Evolutionary conservation across 2,113 vertebrate genomes (phyloP).

Genomic region (Machaerirhynchus nigripectus): DNA sequence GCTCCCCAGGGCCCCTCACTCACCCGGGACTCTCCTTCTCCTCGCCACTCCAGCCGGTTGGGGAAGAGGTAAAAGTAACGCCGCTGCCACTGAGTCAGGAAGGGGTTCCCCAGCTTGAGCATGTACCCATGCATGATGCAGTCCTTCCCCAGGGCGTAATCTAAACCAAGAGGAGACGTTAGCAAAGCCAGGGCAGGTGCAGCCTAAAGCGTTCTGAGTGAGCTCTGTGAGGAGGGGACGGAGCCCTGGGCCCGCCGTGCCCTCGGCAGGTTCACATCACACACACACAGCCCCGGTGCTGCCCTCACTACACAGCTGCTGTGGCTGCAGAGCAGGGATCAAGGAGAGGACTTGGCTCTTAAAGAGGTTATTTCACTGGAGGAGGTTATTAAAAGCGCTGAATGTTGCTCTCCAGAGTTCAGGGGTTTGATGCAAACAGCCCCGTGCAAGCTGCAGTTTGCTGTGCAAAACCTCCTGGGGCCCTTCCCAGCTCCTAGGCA

Average conservation of each 20-base stretch:
- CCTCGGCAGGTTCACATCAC: accelerated
- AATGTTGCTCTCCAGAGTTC: background rate
- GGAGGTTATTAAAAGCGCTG: background rate
- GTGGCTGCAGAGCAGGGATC: background rate
- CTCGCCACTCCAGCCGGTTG: slow-evolving; percentile 95
- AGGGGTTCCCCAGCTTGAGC: slow-evolving; percentile 95
- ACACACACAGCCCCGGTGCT: background rate
- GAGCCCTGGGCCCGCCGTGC: accelerated
- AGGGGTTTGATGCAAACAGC: background rate
- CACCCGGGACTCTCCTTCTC: slow-evolving; percentile 94
- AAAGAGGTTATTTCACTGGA: background rate
- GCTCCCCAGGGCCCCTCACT: slow-evolving; percentile 30
- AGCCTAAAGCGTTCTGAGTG: accelerated
- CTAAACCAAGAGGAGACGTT: slow-evolving; percentile 33
- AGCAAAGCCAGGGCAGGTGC: accelerated
- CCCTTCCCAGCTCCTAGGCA: background rate
- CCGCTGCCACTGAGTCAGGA: slow-evolving; percentile 96
- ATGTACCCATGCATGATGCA: slow-evolving; percentile 97
- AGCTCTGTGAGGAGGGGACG: background rate
- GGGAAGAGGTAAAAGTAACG: slow-evolving; percentile 98
- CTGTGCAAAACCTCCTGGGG: background rate
- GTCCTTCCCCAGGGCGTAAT: slow-evolving; percentile 95
- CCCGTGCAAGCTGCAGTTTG: background rate
- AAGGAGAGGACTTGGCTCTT: background rate
- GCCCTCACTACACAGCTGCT: background rate